These are phyloP conservation scores for Chanos chanos DNA, from an alignment of 2,797 vertebrate species.

Conservation along the genomic window DNA sequence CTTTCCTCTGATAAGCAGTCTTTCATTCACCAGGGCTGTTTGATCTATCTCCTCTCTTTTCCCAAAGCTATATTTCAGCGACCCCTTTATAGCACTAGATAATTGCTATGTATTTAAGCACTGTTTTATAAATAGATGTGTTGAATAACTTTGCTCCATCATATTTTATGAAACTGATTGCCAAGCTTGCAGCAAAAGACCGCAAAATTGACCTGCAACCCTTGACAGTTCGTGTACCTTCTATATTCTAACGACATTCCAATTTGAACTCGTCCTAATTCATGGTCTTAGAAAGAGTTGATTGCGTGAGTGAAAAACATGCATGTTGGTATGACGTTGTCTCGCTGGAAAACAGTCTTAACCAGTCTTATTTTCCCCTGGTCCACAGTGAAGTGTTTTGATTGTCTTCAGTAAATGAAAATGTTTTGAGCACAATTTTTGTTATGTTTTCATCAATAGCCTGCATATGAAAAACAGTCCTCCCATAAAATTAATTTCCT, in stretches of 20 bases:
- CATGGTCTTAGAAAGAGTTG: no score
- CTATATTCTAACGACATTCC: slow-evolving; percentile 6
- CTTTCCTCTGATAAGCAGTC: slow-evolving; percentile 61
- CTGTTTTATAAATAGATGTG: slow-evolving; percentile 51
- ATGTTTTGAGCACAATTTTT: slow-evolving; percentile 21
- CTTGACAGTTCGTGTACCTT: slow-evolving; percentile 10
- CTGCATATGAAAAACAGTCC: slow-evolving; percentile 8
- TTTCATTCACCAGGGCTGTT: slow-evolving; percentile 62
- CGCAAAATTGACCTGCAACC: neutral
- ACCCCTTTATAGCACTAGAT: slow-evolving; percentile 56
- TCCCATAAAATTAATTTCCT: slow-evolving; percentile 4
- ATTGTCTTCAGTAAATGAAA: no score
- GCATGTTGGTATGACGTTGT: no score
- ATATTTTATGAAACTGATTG: slow-evolving; percentile 21
- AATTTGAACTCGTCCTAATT: no score
- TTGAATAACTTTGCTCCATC: slow-evolving; percentile 40
- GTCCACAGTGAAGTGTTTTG: no score
- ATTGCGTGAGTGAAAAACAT: no score
- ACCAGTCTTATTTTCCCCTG: no score
- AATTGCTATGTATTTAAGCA: slow-evolving; percentile 60
- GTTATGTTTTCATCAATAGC: slow-evolving; percentile 10
- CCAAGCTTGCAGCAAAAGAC: neutral
- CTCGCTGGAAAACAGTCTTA: slow-evolving; percentile 23
- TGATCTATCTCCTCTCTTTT: slow-evolving; percentile 52
- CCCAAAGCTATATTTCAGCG: slow-evolving; percentile 52